Base-by-base conservation (phyloP, 2,888 invertebrate species). In the Eurois occulta region DNA sequence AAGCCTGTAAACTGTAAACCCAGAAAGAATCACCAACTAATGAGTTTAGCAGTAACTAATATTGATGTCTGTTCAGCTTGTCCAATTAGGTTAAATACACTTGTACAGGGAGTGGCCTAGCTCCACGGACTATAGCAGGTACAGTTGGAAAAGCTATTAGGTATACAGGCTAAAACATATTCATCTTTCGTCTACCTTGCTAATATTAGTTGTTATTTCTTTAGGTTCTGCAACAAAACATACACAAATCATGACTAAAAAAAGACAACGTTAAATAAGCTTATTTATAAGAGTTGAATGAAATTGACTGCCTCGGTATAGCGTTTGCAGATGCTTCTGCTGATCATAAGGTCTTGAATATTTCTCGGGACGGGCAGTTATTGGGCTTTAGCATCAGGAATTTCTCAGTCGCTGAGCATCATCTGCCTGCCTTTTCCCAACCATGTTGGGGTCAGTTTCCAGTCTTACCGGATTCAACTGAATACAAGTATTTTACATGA, bases 1-100 rank as follows among this genome's bases (percentile, higher is more conserved):
- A 77, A 77, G 21, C 32, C 68, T 7, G 3, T n/a, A 18, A 77
- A 78, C 28, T 69, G 52, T 52, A 43, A 24, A 43, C 18, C 41
- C 21, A 68, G 3, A 41, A 62, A 62, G 6, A n/a, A 7, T 0
- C 41, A 65, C 8, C 65, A 38, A 38, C 52, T 55, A 70, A 78
- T 78, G 24, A 55, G 38, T n/a, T 38, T 21, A 64, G n/a, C n/a
- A 35, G 0, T 7, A 52, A 48, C n/a, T 43, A 78, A 24, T 69
- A 52, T 52, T 64, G 35, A 62, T 52, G 43, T 43, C 10, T 24
- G 28, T 52, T 7, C 41, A 28, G 18, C 10, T 21, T n/a, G n/a
- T 70, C 16, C 28, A 78, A 78, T 78, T 78, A 78, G 46, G 64
- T 78, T 65, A 78, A 78, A 55, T 55, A 70, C 32, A n/a, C 6